Percentiles rank a stretch among this genome's conserved stretches.
phyloP scores from a whole-genome alignment of 2,797 vertebrate genomes.

The Monodelphis domestica region DNA sequence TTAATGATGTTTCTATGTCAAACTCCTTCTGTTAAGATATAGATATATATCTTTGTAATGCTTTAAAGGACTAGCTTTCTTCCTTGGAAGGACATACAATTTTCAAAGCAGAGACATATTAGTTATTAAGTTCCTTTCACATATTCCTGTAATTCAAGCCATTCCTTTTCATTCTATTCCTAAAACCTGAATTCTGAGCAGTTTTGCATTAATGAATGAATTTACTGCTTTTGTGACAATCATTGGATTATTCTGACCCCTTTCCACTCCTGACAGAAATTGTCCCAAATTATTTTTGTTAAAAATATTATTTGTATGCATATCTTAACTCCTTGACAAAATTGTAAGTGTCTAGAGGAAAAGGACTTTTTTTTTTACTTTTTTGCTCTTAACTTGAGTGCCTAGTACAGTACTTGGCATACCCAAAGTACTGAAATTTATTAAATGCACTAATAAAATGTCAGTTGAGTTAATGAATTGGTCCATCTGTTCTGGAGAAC shows the following conservation, averaged over 20 bases:
- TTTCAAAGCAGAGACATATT: constrained; percentile 52
- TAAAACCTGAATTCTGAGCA: background rate
- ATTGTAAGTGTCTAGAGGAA: background rate
- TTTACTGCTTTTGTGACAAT: background rate
- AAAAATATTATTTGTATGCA: background rate
- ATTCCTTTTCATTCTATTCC: background rate
- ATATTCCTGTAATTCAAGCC: constrained; percentile 40
- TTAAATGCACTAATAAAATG: background rate
- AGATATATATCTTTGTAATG: constrained; percentile 42
- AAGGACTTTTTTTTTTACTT: background rate
- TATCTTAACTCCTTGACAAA: background rate
- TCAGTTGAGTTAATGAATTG: background rate
- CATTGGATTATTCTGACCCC: background rate
- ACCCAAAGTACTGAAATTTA: background rate
- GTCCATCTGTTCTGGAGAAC: background rate
- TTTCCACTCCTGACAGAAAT: constrained; percentile 25
- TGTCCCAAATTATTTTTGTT: too few relatives aligned
- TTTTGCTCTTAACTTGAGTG: background rate
- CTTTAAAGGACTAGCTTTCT: constrained; percentile 28
- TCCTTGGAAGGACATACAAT: constrained; percentile 55
- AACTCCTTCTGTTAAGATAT: constrained; percentile 45
- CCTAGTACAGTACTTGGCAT: background rate
- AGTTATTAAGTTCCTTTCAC: constrained; percentile 52
- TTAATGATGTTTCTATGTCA: constrained; percentile 57
- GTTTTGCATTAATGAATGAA: background rate